Evolutionary conservation across 1,140 invertebrate species (phyloP).

Genomic region (Nautilus pompilius): DNA sequence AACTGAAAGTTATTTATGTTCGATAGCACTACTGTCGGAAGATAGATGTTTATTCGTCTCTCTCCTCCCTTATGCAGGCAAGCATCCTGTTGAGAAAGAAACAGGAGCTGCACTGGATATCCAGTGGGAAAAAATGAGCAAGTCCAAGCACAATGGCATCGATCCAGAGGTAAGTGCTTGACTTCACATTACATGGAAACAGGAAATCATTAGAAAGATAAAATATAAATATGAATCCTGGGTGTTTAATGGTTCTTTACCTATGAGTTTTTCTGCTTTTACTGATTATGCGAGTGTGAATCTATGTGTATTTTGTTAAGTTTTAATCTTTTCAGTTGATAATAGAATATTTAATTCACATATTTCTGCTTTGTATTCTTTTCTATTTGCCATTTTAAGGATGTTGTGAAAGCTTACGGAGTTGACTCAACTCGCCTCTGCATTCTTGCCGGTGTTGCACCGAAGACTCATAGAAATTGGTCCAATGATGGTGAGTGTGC

Average conservation of each 20-base stretch:
- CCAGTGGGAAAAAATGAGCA: conserved; percentile 98
- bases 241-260: no score
- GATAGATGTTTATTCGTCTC: no score
- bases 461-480: conserved; percentile 82
- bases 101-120: conserved; percentile 67
- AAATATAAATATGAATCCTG: conserved; percentile 6
- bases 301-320: neutral
- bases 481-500: conserved; percentile 71
- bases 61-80: conserved; percentile 43
- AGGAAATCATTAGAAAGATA: conserved; percentile 3
- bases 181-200: no score
- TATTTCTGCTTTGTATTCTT: neutral
- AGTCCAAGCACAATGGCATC: conserved; percentile 96
- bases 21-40: no score
- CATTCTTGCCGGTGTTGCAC: conserved; percentile 81
- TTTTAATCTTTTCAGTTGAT: neutral
- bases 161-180: conserved; percentile 72
- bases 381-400: conserved; percentile 27
- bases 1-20: no score
- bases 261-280: no score
- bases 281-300: no score
- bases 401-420: conserved; percentile 78
- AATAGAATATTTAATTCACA: neutral
- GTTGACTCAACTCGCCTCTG: conserved; percentile 83
- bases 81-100: conserved; percentile 63